These are phyloP conservation scores for Rhabdomys dilectus DNA, from an alignment of 2,113 vertebrate genomes.

Conservation along the genomic window DNA sequence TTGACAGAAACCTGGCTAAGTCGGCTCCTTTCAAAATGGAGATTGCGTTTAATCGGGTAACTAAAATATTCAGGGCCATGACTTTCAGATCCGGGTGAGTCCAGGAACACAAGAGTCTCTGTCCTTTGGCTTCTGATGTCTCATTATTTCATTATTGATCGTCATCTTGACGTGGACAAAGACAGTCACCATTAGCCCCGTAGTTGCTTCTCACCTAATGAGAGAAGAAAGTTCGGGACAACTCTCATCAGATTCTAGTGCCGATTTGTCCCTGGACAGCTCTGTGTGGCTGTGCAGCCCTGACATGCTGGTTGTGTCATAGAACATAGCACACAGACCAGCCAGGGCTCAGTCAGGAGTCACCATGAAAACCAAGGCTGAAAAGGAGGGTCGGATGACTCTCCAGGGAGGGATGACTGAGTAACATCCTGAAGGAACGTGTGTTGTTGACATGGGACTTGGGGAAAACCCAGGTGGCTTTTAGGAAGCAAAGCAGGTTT, in stretches of 20 bases:
- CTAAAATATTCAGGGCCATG: background rate
- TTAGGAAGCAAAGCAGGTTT: background rate
- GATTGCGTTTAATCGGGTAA: background rate
- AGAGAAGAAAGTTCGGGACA: background rate
- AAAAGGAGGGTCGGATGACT: background rate
- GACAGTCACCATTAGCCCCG: background rate
- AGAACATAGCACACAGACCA: background rate
- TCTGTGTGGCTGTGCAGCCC: background rate
- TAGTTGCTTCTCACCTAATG: background rate
- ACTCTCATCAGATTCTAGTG: too few relatives aligned
- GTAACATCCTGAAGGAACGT: background rate
- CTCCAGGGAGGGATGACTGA: background rate
- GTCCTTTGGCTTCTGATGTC: background rate
- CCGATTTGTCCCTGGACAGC: background rate
- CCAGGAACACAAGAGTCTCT: background rate
- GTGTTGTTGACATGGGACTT: background rate
- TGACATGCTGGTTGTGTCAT: too few relatives aligned
- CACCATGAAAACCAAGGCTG: background rate
- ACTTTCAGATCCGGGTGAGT: slow-evolving; percentile 8
- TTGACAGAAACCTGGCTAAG: background rate
- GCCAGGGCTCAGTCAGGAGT: too few relatives aligned
- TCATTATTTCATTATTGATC: background rate
- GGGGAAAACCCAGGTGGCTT: slow-evolving; percentile 23
- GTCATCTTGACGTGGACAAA: background rate
- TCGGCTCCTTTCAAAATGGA: background rate